Conservation (phyloP, 2,888 invertebrate genomes). For the Polyommatus iphigenia region DNA sequence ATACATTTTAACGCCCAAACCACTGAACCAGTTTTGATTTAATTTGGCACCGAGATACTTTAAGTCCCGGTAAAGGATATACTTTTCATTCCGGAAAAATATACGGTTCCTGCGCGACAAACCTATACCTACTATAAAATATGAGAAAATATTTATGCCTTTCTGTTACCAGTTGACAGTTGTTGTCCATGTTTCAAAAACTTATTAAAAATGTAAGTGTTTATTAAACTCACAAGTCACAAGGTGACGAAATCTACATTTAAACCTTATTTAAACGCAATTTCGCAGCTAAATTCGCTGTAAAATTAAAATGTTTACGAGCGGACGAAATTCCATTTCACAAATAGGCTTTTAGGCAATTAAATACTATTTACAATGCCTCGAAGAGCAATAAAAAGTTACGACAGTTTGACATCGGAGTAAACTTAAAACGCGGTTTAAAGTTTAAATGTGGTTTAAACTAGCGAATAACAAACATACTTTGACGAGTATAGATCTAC, state of each 20-base stretch:
- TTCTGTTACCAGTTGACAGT: no score
- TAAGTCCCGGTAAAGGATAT: no score
- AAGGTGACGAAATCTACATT: not conserved
- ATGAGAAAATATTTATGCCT: no score
- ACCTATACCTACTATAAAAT: no score
- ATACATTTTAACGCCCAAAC: no score
- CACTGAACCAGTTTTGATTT: no score
- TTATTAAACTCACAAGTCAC: not conserved
- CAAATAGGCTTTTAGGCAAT: slow-evolving; percentile 8
- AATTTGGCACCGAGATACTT: no score
- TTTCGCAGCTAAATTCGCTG: not conserved
- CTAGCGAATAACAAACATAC: slow-evolving; percentile 5
- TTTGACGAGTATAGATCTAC: slow-evolving; percentile 16
- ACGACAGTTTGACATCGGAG: slow-evolving; percentile 5
- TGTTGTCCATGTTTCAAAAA: no score
- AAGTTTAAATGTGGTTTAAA: slow-evolving; percentile 14
- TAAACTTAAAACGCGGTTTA: not conserved
- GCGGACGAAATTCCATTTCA: slow-evolving; percentile 10
- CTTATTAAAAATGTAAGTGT: not conserved
- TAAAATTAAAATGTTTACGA: slow-evolving; percentile 9
- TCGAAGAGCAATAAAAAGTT: slow-evolving; percentile 10
- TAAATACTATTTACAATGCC: slow-evolving; percentile 1
- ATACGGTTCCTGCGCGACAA: no score
- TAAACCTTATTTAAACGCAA: not conserved
- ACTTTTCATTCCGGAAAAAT: no score